Base-by-base conservation (phyloP, 2,797 vertebrate species). In the Macropus fuliginosus region DNA sequence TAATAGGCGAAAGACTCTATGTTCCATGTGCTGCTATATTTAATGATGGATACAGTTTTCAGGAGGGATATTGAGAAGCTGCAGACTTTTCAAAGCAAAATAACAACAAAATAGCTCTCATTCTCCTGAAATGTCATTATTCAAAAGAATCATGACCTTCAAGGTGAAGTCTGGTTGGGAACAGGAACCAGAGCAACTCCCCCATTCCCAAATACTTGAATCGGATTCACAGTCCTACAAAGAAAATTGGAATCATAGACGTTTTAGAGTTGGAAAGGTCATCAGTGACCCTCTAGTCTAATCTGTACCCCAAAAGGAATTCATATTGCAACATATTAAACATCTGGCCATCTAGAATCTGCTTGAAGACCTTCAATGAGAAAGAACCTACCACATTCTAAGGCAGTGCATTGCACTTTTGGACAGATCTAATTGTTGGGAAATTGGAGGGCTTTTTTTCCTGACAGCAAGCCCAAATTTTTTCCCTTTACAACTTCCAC, bases 1-100 rank as follows among this genome's bases (percentile, higher is more conserved):
- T 96, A 95, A 98, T 97, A 54, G 96, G 98, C 97, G 96, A 97
- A 98, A 96, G 87, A 96, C 97, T 97, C 96, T 96, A 95, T 97
- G 95, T 96, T 98, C 98, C 98, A 55, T 66, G 56, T 94, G 59
- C 31, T 94, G 98, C 16, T 98, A 96, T 95, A 98, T 95, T 54
- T 96, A 93, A 97, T 96, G 92, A 81, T 0, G 90, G 95, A 92
- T 94, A 95, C 97, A 96, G 96, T 95, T 95, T 97, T 97, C 94
- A 55, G 56, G 96, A 97, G 96, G 0, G 66, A 96, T 0, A 0
- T 93, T 81, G 96, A 97, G 92, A 97, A 97, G 97, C 96, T 95
- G 90, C 21, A 74, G 95, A 92, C 93, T 96, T 96, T 96, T 97
- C 54, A 81, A 92, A 96, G 91, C 91, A 96, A 94, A 97, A 95